phyloP scores from a whole-genome alignment of 37 sponge, comb jelly and placozoan genomes.

The Hexactinellida sp. region DNA sequence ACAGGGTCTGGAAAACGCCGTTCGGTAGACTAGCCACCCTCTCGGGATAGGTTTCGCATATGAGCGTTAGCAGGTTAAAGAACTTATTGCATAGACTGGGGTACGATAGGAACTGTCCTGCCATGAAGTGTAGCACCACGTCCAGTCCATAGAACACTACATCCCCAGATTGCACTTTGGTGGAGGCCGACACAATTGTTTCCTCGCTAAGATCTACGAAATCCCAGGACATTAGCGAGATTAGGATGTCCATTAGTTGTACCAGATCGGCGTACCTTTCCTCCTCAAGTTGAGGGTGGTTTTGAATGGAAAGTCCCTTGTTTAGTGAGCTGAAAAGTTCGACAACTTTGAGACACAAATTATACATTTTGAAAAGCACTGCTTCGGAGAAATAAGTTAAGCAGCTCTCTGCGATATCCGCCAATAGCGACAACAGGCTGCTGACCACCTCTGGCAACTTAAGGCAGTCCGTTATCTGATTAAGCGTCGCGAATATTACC shows the following conservation, averaged over 20 bases:
- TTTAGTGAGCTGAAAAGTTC: background rate
- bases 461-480: constrained; percentile 2
- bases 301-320: background rate
- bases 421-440: background rate
- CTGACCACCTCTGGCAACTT: background rate
- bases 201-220: background rate
- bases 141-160: background rate
- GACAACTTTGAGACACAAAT: background rate
- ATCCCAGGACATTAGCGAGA: constrained; percentile 3
- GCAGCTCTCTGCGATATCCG: background rate
- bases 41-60: background rate
- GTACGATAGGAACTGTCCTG: background rate
- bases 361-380: constrained; percentile 8
- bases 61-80: background rate
- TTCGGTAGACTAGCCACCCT: background rate
- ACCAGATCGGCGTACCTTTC: background rate
- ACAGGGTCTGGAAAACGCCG: background rate
- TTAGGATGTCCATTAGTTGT: background rate
- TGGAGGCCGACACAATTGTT: background rate
- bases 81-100: background rate
- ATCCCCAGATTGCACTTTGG: background rate
- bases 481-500: constrained; percentile 11
- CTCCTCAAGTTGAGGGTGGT: background rate
- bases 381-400: background rate
- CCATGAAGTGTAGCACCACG: background rate